A percentile compares a stretch with the other conserved stretches of the same genome.
These are phyloP conservation scores for Nothoprocta pentlandii DNA, from an alignment of 2,113 vertebrate species.

Conservation along the genomic window DNA sequence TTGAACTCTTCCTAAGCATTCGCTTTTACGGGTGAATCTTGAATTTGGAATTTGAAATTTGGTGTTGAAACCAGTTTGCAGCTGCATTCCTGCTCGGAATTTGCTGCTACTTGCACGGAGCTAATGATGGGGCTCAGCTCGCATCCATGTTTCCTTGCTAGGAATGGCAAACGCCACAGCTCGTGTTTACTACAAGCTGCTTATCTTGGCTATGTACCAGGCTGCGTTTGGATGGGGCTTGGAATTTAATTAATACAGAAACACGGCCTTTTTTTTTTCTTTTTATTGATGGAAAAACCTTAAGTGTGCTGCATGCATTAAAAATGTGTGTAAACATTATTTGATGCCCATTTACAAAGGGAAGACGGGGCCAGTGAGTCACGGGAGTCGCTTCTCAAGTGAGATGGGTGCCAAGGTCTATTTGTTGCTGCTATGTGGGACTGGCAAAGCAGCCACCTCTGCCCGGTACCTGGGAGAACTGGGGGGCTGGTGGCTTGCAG, in stretches of 20 bases:
- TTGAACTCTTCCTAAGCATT: neutral
- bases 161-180: neutral
- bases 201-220: constrained; percentile 7
- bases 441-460: neutral
- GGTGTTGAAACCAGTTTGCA: neutral
- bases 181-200: constrained; percentile 8
- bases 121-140: neutral
- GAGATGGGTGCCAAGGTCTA: fast-evolving
- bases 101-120: neutral
- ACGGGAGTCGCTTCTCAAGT: neutral
- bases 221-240: neutral
- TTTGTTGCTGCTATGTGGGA: neutral
- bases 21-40: neutral
- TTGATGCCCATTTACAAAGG: neutral
- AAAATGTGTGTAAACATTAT: neutral
- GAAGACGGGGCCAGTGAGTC: neutral
- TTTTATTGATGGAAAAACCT: neutral
- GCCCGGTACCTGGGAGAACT: neutral
- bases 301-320: neutral
- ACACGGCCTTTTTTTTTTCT: neutral
- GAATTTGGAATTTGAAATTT: no score
- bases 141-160: neutral
- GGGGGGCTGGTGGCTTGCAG: neutral
- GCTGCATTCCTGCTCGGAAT: neutral
- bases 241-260: constrained; percentile 10